Evolutionary conservation across 1,140 invertebrate genomes (phyloP).

Genomic region (Diachasmimorpha longicaudata): DNA sequence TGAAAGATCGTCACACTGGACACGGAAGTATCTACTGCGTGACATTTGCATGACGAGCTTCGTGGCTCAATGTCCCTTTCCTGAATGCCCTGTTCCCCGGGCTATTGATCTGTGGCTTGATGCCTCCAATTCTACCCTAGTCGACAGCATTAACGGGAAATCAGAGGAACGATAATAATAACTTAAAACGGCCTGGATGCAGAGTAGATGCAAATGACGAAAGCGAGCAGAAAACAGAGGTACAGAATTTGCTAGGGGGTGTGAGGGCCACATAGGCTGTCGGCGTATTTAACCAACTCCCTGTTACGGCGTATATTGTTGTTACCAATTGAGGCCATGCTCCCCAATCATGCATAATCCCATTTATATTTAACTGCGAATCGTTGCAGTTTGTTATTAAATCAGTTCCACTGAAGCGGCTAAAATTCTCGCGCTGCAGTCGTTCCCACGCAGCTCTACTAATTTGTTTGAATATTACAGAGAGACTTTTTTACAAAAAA

Average conservation of each 20-base stretch:
- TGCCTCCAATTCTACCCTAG: constrained; percentile 52
- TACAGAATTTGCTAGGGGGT: background rate
- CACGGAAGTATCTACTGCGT: constrained; percentile 31
- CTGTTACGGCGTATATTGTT: background rate
- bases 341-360: background rate
- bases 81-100: background rate
- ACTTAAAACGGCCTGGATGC: constrained; percentile 32
- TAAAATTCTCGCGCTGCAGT: background rate
- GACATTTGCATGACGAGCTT: constrained; percentile 58
- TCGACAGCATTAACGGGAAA: constrained; percentile 61
- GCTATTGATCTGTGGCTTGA: constrained; percentile 62
- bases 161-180: constrained; percentile 59
- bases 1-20: background rate
- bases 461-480: background rate
- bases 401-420: background rate
- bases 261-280: background rate
- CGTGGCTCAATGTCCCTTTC: background rate
- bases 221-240: background rate
- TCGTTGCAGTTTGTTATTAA: background rate
- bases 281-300: background rate
- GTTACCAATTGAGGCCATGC: background rate
- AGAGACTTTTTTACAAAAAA: background rate
- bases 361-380: background rate
- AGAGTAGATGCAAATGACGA: constrained; percentile 4
- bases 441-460: background rate